A percentile compares a stretch with the other conserved stretches of the same genome.
Evolutionary conservation across 2,113 vertebrate species (phyloP).

Genomic region (Corydoras maculifer): DNA sequence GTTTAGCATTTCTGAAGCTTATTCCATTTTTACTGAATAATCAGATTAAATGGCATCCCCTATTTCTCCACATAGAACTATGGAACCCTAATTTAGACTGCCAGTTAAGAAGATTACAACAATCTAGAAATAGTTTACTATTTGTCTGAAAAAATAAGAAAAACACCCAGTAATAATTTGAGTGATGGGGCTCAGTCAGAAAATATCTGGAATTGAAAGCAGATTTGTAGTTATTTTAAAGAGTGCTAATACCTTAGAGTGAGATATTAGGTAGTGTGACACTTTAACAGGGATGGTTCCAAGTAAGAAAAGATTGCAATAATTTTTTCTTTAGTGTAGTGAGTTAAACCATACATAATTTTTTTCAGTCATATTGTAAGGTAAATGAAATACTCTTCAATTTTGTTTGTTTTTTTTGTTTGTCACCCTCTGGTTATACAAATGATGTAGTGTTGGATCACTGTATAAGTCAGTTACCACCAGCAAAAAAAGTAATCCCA

Average conservation of each 20-base stretch:
- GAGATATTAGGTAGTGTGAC: not conserved
- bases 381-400: conserved; percentile 12
- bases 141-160: too few relatives aligned
- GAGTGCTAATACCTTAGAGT: conserved; percentile 1
- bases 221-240: not conserved
- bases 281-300: not conserved
- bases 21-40: too few relatives aligned
- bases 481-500: conserved; percentile 26
- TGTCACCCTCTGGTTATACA: conserved; percentile 7
- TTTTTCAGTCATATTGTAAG: not conserved
- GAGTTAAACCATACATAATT: not conserved
- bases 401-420: not conserved
- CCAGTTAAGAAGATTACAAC: too few relatives aligned
- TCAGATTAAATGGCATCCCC: too few relatives aligned
- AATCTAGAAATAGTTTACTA: too few relatives aligned
- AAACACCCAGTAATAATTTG: not conserved
- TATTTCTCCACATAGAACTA: too few relatives aligned
- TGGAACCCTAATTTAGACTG: too few relatives aligned
- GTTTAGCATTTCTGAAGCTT: too few relatives aligned
- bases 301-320: not conserved
- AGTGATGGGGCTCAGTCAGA: conserved; percentile 7
- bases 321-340: not conserved
- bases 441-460: conserved; percentile 15
- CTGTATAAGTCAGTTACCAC: conserved; percentile 6
- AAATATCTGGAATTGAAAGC: conserved; percentile 8